A percentile compares a stretch with the other conserved stretches of the same genome.
Evolutionary conservation across 2,797 vertebrate species (phyloP).

Genomic region (Sebastiscus albofasciatus): DNA sequence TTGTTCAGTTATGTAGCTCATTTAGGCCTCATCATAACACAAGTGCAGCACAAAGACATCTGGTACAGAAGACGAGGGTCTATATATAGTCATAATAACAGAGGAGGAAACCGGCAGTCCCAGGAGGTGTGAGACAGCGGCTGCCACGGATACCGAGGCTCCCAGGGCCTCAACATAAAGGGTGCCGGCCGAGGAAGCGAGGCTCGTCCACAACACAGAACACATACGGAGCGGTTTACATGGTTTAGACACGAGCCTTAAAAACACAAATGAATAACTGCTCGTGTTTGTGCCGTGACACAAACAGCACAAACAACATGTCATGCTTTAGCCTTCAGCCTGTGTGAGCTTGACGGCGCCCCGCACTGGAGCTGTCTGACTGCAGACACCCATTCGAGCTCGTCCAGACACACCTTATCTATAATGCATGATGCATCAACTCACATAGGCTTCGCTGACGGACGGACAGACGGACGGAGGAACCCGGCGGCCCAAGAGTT

Average conservation of each 20-base stretch:
- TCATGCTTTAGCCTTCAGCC: conserved; percentile 49
- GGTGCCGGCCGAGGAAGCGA: conserved; percentile 28
- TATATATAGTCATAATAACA: conserved; percentile 80
- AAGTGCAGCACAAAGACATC: conserved; percentile 55
- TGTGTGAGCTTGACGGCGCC: conserved; percentile 31
- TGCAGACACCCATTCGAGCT: conserved; percentile 64
- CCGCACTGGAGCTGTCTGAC: conserved; percentile 46
- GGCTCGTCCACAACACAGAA: background rate
- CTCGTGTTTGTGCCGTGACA: conserved; percentile 32
- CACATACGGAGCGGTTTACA: background rate
- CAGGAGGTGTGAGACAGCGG: conserved; percentile 67
- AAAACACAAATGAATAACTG: conserved; percentile 41
- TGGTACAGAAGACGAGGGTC: conserved; percentile 51
- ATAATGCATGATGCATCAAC: conserved; percentile 81
- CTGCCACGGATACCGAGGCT: conserved; percentile 64
- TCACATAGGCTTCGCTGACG: conserved; percentile 58
- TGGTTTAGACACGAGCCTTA: background rate
- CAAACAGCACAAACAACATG: conserved; percentile 43
- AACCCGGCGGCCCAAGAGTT: conserved; percentile 29
- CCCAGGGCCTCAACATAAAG: conserved; percentile 32
- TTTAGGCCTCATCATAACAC: conserved; percentile 34
- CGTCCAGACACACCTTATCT: conserved; percentile 74
- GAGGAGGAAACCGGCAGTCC: conserved; percentile 68
- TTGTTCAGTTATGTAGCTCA: conserved; percentile 26
- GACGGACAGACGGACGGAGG: conserved; percentile 39